phyloP scores from a whole-genome alignment of 2,888 invertebrate species.

The Stenolophus ochropezus region DNA sequence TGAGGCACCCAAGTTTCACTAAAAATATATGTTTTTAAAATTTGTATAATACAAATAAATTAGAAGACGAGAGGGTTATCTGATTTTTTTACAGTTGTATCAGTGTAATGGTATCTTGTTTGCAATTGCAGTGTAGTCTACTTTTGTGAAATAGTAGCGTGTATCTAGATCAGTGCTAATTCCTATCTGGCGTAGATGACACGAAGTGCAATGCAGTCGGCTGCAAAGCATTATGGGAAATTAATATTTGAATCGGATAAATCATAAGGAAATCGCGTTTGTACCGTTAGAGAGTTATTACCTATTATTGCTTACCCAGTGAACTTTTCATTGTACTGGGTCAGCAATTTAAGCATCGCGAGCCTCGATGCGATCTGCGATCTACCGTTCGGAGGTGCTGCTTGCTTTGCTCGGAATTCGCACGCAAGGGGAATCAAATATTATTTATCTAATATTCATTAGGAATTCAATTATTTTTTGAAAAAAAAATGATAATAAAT shows the following conservation, averaged over 20 bases:
- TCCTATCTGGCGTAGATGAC: not conserved
- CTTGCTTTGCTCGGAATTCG: not conserved
- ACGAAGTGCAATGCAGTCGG: not conserved
- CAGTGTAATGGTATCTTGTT: no score
- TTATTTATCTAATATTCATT: no score
- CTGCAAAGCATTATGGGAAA: constrained; percentile 47
- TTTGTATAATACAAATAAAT: no score
- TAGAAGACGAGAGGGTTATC: no score
- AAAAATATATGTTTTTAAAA: no score
- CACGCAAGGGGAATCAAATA: not conserved
- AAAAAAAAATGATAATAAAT: no score
- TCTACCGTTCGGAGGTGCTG: not conserved
- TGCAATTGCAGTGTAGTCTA: no score
- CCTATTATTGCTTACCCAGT: constrained; percentile 53
- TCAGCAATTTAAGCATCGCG: constrained; percentile 44
- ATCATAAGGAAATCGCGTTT: constrained; percentile 46
- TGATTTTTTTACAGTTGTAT: no score
- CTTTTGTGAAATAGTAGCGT: no score
- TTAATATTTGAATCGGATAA: constrained; percentile 53
- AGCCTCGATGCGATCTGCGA: not conserved
- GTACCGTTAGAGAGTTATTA: constrained; percentile 51
- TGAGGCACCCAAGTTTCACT: no score
- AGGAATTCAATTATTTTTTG: no score
- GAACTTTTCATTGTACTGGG: constrained; percentile 46
- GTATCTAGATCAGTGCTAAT: not conserved